These are phyloP conservation scores for Micrasema minimum DNA, from an alignment of 1,140 invertebrate species.

Conservation along the genomic window DNA sequence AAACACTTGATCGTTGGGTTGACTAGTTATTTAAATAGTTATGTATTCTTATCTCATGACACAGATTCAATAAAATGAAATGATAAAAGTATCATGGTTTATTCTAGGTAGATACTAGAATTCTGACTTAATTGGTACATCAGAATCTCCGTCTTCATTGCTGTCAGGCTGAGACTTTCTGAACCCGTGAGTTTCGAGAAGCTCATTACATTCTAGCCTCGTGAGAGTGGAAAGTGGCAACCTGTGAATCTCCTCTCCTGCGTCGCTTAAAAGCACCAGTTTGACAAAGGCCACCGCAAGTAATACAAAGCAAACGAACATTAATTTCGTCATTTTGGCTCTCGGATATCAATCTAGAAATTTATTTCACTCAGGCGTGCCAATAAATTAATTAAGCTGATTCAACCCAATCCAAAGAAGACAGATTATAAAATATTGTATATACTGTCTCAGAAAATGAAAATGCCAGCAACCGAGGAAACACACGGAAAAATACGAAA, in stretches of 20 bases:
- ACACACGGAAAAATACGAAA: too few species aligned
- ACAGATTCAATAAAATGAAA: too few species aligned
- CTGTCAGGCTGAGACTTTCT: constrained; percentile 13
- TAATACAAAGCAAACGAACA: constrained; percentile 10
- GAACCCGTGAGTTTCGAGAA: constrained; percentile 73
- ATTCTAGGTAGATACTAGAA: constrained; percentile 2
- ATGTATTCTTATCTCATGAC: too few species aligned
- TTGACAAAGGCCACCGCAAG: constrained; percentile 52
- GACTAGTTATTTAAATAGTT: too few species aligned
- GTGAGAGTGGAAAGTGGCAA: constrained; percentile 69
- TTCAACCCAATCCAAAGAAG: too few species aligned
- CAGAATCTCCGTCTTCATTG: neutral
- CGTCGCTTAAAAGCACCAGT: constrained; percentile 70
- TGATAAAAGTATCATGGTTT: neutral
- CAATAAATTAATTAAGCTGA: too few species aligned
- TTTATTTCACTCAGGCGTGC: too few species aligned
- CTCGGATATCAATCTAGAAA: constrained; percentile 8
- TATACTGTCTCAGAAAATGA: too few species aligned
- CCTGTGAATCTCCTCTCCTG: constrained; percentile 73
- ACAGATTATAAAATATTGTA: too few species aligned
- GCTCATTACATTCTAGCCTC: constrained; percentile 75
- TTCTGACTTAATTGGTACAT: constrained; percentile 11
- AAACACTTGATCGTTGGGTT: too few species aligned
- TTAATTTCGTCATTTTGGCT: constrained; percentile 27
- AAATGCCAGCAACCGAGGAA: too few species aligned